Evolutionary conservation across 2,888 invertebrate genomes (phyloP).

Genomic region (Tenthredo distinguenda): DNA sequence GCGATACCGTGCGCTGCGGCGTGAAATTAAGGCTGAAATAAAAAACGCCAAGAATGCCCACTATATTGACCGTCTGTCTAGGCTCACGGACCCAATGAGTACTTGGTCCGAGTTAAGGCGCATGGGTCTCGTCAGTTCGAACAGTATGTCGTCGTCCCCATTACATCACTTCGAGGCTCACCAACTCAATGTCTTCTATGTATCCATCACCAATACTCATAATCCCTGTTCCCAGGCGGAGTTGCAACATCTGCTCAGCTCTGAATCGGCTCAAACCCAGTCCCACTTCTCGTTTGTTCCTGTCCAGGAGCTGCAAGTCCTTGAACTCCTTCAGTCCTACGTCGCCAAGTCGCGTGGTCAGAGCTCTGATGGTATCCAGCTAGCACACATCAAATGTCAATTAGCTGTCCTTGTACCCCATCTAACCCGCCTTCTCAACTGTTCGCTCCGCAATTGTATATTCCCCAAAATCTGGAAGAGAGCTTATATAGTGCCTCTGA

Average conservation of each 20-base stretch:
- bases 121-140: no score
- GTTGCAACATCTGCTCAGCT: not conserved
- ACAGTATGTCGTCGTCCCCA: not conserved
- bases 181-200: not conserved
- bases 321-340: no score
- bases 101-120: not conserved
- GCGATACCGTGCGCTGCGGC: not conserved
- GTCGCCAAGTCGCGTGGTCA: no score
- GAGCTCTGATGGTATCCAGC: no score
- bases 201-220: not conserved
- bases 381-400: not conserved
- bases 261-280: not conserved
- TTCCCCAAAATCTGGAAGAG: not conserved
- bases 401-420: not conserved
- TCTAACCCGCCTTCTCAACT: no score
- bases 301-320: not conserved
- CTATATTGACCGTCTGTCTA: not conserved
- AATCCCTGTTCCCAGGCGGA: not conserved
- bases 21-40: not conserved
- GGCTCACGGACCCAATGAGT: no score
- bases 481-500: not conserved
- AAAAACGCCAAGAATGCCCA: not conserved
- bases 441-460: no score
- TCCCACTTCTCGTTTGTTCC: not conserved
- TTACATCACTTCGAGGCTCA: not conserved